Evolutionary conservation across 2,113 vertebrate species (phyloP), one percentile per base, ranked within the genome.

Genomic region (Gopherus evgoodei): DNA sequence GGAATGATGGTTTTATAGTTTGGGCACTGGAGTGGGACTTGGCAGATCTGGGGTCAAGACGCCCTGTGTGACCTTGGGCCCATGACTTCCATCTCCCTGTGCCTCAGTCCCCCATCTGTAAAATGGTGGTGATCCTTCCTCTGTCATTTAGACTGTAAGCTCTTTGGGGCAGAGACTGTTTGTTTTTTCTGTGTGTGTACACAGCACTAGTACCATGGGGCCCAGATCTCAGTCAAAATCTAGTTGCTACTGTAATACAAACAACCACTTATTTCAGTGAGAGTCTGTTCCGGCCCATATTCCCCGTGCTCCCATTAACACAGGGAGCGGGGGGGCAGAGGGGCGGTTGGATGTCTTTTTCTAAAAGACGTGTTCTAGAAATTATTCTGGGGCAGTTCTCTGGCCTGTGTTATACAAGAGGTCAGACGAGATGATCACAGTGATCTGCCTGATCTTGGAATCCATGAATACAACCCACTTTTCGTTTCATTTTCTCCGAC

Each of bases 251-350:
- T 6, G 0, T 0, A 5, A 13, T 0, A 12, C 49, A 11, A 44
- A 14, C 1, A 29, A 11, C 12, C 14, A n/a, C 35, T 38, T 65
- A 38, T 38, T 38, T 25, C 84, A n/a, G 1, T 22, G 9, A 49
- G 29, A 2, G 0, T 6, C 81, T 47, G 83, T 44, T 87, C 65
- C 1, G 8, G 12, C 24, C 35, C 0, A 17, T 1, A 0, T 35
- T 10, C 13, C 19, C 29, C 81, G 2, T 1, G 75, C 42, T 25
- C 24, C 24, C n/a, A n/a, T 38, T 72, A 72, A 38, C 16, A 21
- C 35, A 9, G 2, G 8, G 4, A n/a, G 35, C 9, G 8, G 35
- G 25, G 25, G 57, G 27, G 19, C 5, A 53, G 52, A 53, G 16
- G 52, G 53, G 53, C 3, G 7, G 27, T 31, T n/a, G 65, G n/a